Evolutionary conservation across 1,140 invertebrate genomes (phyloP).

Genomic region (Brachionus asplanchnoidis): DNA sequence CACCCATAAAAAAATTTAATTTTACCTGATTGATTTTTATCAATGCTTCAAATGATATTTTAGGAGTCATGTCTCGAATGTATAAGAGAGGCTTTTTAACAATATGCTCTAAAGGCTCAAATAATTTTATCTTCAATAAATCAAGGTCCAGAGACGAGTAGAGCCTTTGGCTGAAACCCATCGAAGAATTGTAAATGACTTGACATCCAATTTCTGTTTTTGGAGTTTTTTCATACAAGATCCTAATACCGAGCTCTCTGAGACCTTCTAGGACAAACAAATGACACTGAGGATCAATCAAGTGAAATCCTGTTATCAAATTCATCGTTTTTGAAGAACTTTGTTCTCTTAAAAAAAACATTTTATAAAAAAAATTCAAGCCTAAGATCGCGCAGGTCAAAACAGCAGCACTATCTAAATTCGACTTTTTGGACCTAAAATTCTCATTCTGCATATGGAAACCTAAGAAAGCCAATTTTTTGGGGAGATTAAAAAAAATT

Average conservation of each 20-base stretch:
- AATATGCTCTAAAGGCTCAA: constrained; percentile 52
- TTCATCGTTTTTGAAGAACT: constrained; percentile 47
- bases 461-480: no score
- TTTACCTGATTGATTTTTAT: constrained; percentile 52
- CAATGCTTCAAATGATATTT: constrained; percentile 53
- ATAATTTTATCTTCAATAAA: constrained; percentile 53
- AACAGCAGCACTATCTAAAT: no score
- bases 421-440: no score
- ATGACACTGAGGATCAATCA: constrained; percentile 53
- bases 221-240: constrained; percentile 47
- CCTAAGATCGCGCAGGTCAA: no score
- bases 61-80: constrained; percentile 55
- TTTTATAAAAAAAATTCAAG: background rate
- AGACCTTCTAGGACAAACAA: constrained; percentile 56
- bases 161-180: constrained; percentile 52
- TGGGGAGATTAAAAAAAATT: no score
- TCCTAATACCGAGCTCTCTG: constrained; percentile 47
- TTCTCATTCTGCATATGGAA: no score
- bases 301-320: constrained; percentile 56
- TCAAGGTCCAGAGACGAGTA: constrained; percentile 55
- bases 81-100: constrained; percentile 54
- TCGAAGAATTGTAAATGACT: constrained; percentile 53
- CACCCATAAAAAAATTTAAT: background rate
- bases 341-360: constrained; percentile 6
- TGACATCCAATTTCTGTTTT: constrained; percentile 48